phyloP scores from a whole-genome alignment of 1,140 invertebrate species.

The Drosophila insularis region DNA sequence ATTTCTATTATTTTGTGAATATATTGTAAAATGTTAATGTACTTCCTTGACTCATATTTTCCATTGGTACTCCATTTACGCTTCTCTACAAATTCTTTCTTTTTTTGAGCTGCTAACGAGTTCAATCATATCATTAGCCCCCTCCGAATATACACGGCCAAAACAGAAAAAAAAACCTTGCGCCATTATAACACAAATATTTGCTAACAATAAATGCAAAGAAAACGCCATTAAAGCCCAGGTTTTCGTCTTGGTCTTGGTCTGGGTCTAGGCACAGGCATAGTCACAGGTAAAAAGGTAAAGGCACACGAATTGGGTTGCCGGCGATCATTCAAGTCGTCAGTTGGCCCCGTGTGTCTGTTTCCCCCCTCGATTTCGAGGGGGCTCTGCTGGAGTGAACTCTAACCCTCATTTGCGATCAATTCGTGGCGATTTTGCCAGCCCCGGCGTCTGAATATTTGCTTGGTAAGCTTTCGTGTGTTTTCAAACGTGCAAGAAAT shows the following conservation, averaged over 20 bases:
- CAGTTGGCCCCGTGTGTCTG: not conserved
- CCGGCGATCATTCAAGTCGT: not conserved
- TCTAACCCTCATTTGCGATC: slow-evolving; percentile 80
- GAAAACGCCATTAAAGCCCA: slow-evolving; percentile 66
- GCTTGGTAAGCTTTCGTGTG: slow-evolving; percentile 56
- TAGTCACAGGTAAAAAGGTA: not conserved
- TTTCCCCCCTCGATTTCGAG: not conserved
- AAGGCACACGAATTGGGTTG: slow-evolving; percentile 24
- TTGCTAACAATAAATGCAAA: slow-evolving; percentile 74
- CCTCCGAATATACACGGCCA: not conserved
- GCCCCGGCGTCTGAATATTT: slow-evolving; percentile 67
- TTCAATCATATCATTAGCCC: slow-evolving; percentile 74
- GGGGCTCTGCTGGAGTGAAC: slow-evolving; percentile 46
- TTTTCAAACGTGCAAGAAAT: slow-evolving; percentile 71
- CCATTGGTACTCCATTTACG: no score
- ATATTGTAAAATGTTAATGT: no score
- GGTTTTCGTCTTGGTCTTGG: slow-evolving; percentile 10
- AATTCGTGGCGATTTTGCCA: slow-evolving; percentile 75
- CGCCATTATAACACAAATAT: slow-evolving; percentile 80
- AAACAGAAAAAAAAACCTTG: slow-evolving; percentile 49
- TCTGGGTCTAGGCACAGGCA: not conserved
- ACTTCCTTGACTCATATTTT: no score
- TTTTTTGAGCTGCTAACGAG: slow-evolving; percentile 41
- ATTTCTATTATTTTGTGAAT: no score
- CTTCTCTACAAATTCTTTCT: not conserved